These are phyloP conservation scores for Clupea harengus DNA, from an alignment of 2,113 vertebrate genomes.

Conservation along the genomic window DNA sequence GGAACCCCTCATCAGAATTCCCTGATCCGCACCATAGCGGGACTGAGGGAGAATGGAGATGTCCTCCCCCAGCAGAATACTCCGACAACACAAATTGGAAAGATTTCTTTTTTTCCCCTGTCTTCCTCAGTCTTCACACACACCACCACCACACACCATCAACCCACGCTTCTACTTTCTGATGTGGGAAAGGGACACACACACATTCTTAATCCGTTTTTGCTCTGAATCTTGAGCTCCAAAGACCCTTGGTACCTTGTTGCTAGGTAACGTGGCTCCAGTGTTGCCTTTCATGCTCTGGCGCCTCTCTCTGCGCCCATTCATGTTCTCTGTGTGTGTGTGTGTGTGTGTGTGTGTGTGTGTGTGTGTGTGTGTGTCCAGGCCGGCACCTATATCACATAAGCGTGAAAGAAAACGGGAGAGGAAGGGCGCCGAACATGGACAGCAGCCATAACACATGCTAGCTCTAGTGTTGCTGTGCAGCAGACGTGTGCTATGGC, in stretches of 20 bases:
- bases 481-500: neutral
- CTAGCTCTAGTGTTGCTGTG: neutral
- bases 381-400: neutral
- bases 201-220: conserved; percentile 64
- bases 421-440: neutral
- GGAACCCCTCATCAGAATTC: conserved; percentile 9
- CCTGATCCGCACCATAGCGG: neutral
- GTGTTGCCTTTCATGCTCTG: conserved; percentile 69
- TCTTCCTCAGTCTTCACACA: neutral
- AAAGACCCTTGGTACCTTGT: conserved; percentile 67
- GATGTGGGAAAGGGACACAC: neutral
- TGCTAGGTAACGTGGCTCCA: conserved; percentile 77
- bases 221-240: conserved; percentile 64
- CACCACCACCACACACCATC: neutral
- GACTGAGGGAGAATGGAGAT: conserved; percentile 27
- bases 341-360: conserved; percentile 11
- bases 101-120: conserved; percentile 20
- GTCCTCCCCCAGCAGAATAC: conserved; percentile 7
- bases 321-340: conserved; percentile 64
- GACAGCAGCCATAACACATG: neutral
- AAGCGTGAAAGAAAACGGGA: neutral
- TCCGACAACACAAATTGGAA: conserved; percentile 17
- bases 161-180: neutral
- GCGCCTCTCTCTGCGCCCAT: conserved; percentile 57
- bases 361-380: neutral